phyloP scores from a whole-genome alignment of 1,140 invertebrate species.

The Zaprionus ornatus region DNA sequence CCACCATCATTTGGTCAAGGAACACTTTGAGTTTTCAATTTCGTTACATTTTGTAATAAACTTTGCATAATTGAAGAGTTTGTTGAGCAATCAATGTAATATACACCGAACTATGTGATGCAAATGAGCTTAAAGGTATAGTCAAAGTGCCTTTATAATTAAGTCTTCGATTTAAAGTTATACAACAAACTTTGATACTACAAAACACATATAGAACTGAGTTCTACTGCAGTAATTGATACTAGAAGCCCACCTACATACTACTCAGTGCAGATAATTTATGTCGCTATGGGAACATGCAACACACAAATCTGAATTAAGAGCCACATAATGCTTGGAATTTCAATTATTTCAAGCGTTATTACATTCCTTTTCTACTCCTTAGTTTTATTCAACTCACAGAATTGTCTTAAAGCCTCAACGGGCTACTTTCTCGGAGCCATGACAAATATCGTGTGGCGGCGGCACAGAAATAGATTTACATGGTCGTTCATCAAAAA shows the following conservation, averaged over 20 bases:
- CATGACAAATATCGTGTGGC: conserved; percentile 34
- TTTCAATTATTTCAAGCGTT: conserved; percentile 69
- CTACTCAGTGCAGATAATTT: not conserved
- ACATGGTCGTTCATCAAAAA: conserved; percentile 75
- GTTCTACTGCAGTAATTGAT: conserved; percentile 5
- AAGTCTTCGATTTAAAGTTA: not conserved
- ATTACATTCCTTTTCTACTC: not conserved
- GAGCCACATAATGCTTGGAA: conserved; percentile 45
- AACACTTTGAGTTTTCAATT: conserved; percentile 4
- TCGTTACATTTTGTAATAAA: not conserved
- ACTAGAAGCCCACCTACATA: not conserved
- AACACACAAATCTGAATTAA: conserved; percentile 18
- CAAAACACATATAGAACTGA: not conserved
- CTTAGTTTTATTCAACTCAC: not conserved
- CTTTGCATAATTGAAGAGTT: not conserved
- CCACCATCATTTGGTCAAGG: not conserved
- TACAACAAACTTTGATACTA: no score
- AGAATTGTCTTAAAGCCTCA: not conserved
- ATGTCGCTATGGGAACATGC: conserved; percentile 3
- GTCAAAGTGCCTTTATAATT: not conserved
- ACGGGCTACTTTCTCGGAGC: conserved; percentile 1
- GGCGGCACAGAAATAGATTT: conserved; percentile 66
- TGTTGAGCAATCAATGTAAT: not conserved
- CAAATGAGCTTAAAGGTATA: not conserved
- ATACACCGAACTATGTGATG: not conserved